Evolutionary conservation across 2,113 vertebrate species (phyloP).

Genomic region (Castor canadensis): DNA sequence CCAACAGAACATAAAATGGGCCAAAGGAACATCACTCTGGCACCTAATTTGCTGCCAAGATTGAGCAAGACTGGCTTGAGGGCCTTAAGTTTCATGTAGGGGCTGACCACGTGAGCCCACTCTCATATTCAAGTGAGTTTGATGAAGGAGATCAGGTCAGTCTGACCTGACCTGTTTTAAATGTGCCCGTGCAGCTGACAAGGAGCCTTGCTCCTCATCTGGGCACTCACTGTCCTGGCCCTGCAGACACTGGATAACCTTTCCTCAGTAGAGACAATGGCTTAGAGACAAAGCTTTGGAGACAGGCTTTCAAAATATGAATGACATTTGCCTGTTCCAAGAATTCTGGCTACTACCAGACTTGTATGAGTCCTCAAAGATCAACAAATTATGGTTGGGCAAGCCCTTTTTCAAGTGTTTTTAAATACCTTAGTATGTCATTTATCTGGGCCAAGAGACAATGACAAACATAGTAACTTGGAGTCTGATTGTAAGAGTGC

Average conservation of each 20-base stretch:
- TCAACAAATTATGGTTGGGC: neutral
- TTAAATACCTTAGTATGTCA: neutral
- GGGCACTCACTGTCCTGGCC: neutral
- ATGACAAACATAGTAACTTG: neutral
- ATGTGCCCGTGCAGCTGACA: neutral
- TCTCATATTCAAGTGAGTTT: neutral
- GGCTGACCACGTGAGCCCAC: neutral
- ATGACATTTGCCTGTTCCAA: neutral
- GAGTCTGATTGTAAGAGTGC: neutral
- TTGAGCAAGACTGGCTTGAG: neutral
- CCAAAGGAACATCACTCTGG: neutral
- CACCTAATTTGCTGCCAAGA: neutral
- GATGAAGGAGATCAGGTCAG: conserved; percentile 42
- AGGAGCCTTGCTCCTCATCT: neutral
- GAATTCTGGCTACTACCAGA: neutral
- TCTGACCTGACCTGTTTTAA: neutral
- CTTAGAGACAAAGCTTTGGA: neutral
- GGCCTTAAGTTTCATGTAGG: neutral
- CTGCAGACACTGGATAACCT: neutral
- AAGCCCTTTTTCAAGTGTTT: neutral
- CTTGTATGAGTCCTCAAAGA: neutral
- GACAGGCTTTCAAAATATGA: conserved; percentile 20
- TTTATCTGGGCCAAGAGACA: conserved; percentile 3
- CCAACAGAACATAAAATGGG: neutral
- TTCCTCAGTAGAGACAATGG: neutral